phyloP scores from a whole-genome alignment of 2,888 invertebrate species.

The Rhagophthalmus giganteus region DNA sequence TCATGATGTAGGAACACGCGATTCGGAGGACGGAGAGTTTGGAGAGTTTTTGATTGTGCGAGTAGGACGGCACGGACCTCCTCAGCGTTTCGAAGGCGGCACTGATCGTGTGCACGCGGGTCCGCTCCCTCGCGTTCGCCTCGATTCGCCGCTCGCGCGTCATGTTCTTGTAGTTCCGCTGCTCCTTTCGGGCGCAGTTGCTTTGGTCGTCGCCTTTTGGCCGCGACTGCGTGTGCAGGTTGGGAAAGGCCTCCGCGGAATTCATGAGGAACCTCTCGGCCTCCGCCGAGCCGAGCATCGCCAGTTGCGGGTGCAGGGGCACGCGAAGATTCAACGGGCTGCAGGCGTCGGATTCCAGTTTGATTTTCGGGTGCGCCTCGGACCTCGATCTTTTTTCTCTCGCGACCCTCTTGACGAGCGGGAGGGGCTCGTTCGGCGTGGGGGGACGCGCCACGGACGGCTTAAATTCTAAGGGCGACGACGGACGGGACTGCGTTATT shows the following conservation, averaged over 20 bases:
- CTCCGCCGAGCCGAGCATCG: conserved; percentile 40
- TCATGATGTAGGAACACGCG: conserved; percentile 91
- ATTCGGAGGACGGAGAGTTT: conserved; percentile 90
- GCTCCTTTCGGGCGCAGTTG: conserved; percentile 59
- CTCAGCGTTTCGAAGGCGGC: conserved; percentile 92
- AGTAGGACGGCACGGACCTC: conserved; percentile 84
- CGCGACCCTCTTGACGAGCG: conserved; percentile 23
- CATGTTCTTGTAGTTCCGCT: conserved; percentile 94
- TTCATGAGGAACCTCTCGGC: conserved; percentile 45
- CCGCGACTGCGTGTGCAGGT: conserved; percentile 10
- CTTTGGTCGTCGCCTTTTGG: conserved; percentile 5
- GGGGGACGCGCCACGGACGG: conserved; percentile 43
- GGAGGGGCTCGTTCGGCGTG: conserved; percentile 29
- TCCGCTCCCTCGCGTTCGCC: conserved; percentile 90
- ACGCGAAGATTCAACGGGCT: conserved; percentile 47
- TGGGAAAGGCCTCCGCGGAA: conserved; percentile 47
- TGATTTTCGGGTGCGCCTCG: conserved; percentile 19
- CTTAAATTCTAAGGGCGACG: no score
- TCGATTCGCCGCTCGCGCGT: conserved; percentile 90
- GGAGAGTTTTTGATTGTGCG: conserved; percentile 90
- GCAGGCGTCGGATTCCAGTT: conserved; percentile 21
- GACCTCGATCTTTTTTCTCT: conserved; percentile 17
- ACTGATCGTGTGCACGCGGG: conserved; percentile 92
- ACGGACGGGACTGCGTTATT: conserved; percentile 48
- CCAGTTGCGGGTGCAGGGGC: conserved; percentile 45